These are phyloP conservation scores for Seriola rivoliana DNA, from an alignment of 2,113 vertebrate species.

Conservation along the genomic window DNA sequence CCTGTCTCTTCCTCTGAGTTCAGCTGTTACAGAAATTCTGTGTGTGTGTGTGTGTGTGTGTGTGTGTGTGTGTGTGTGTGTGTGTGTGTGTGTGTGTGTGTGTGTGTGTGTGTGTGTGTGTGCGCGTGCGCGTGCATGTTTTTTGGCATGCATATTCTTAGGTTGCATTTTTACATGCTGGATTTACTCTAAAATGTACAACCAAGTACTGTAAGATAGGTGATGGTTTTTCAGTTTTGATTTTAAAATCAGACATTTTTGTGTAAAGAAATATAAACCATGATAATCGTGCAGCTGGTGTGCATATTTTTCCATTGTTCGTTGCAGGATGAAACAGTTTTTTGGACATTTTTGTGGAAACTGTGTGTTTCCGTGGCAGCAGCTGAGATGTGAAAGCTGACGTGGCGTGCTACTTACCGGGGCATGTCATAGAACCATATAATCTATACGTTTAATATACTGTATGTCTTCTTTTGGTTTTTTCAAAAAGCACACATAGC, in stretches of 20 bases:
- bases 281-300: not conserved
- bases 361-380: not conserved
- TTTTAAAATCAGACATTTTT: conserved; percentile 9
- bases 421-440: not conserved
- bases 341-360: not conserved
- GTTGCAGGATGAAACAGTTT: not conserved
- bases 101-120: conserved; percentile 30
- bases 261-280: not conserved
- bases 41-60: conserved; percentile 30
- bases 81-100: conserved; percentile 25
- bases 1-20: conserved; percentile 71
- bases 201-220: not conserved
- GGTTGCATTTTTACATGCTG: conserved; percentile 3
- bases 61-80: no score
- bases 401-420: not conserved
- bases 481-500: not conserved
- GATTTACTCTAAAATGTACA: conserved; percentile 19
- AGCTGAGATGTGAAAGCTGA: not conserved
- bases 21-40: conserved; percentile 35
- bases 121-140: not conserved
- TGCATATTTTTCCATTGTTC: not conserved
- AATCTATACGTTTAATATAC: not conserved
- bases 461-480: not conserved
- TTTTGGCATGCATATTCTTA: conserved; percentile 46
- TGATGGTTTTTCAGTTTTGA: not conserved